Evolutionary conservation across 2,797 vertebrate species (phyloP).

Genomic region (Centroberyx gerrardi): DNA sequence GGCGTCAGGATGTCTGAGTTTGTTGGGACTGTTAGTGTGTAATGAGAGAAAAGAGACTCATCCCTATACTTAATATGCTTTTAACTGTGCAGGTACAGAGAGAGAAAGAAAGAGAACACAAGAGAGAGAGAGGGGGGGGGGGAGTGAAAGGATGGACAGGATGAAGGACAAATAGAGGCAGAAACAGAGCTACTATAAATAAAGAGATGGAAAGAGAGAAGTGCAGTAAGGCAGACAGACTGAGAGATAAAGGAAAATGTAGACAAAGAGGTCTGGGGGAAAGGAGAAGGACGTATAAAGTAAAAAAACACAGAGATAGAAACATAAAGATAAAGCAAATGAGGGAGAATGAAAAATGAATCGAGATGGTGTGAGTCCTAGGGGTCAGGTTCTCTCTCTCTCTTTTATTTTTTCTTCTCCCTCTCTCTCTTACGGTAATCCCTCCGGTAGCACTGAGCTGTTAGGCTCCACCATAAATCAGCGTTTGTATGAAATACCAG

Average conservation of each 20-base stretch:
- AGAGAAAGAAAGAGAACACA: background rate
- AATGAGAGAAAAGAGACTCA: slow-evolving; percentile 20
- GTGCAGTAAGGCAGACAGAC: slow-evolving; percentile 36
- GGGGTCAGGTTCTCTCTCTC: slow-evolving; percentile 51
- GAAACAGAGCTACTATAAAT: slow-evolving; percentile 42
- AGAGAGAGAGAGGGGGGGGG: background rate
- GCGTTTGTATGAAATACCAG: slow-evolving; percentile 82
- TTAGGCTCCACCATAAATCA: slow-evolving; percentile 82
- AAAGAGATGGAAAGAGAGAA: slow-evolving; percentile 45
- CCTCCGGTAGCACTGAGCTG: slow-evolving; percentile 77
- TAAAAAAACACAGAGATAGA: slow-evolving; percentile 37
- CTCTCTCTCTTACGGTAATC: slow-evolving; percentile 65
- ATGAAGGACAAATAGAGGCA: slow-evolving; percentile 48
- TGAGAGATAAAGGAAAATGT: slow-evolving; percentile 43
- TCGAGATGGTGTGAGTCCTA: slow-evolving; percentile 45
- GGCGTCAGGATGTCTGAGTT: slow-evolving; percentile 53
- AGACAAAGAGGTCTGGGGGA: slow-evolving; percentile 32
- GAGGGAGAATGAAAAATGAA: slow-evolving; percentile 25
- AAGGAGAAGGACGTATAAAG: slow-evolving; percentile 49
- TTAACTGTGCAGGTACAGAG: background rate
- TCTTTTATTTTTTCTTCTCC: background rate
- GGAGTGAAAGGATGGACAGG: slow-evolving; percentile 14
- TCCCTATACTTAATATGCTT: slow-evolving; percentile 1
- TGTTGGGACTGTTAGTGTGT: slow-evolving; percentile 26
- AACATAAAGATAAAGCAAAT: slow-evolving; percentile 61